Conservation (phyloP, 2,113 vertebrate genomes). For the Sisor rabdophorus region DNA sequence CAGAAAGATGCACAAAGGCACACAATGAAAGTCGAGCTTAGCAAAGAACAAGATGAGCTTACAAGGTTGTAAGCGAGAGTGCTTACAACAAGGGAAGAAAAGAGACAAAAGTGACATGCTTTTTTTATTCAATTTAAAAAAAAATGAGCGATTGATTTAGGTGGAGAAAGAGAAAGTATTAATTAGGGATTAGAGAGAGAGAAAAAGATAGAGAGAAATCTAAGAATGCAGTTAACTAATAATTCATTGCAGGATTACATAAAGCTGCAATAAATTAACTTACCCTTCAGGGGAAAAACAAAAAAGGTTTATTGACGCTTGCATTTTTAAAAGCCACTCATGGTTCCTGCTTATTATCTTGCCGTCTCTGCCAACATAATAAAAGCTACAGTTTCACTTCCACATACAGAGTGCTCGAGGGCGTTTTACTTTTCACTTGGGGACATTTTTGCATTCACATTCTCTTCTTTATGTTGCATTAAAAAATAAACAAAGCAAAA, state of each 20-base stretch:
- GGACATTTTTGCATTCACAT: neutral
- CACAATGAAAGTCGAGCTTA: conserved; percentile 60
- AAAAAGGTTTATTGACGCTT: neutral
- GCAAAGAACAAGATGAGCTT: conserved; percentile 35
- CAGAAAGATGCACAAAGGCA: neutral
- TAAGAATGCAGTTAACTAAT: conserved; percentile 34
- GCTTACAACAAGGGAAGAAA: conserved; percentile 7
- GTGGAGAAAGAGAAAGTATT: conserved; percentile 9
- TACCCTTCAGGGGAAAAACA: neutral
- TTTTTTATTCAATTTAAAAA: conserved; percentile 1
- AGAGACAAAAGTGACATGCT: conserved; percentile 1
- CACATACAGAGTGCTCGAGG: neutral
- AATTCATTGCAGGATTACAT: conserved; percentile 24
- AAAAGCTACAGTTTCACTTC: neutral
- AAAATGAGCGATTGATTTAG: neutral
- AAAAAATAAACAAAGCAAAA: conserved; percentile 9
- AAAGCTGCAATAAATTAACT: neutral
- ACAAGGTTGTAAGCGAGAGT: conserved; percentile 12
- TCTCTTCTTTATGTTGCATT: neutral
- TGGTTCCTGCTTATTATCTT: neutral
- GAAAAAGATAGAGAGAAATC: conserved; percentile 5
- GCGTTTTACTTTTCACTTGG: neutral
- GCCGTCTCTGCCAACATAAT: neutral
- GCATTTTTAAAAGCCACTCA: neutral
- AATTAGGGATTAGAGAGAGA: neutral